Conservation (phyloP, 2,797 vertebrate genomes). For the Orientallactaga sibirica region DNA sequence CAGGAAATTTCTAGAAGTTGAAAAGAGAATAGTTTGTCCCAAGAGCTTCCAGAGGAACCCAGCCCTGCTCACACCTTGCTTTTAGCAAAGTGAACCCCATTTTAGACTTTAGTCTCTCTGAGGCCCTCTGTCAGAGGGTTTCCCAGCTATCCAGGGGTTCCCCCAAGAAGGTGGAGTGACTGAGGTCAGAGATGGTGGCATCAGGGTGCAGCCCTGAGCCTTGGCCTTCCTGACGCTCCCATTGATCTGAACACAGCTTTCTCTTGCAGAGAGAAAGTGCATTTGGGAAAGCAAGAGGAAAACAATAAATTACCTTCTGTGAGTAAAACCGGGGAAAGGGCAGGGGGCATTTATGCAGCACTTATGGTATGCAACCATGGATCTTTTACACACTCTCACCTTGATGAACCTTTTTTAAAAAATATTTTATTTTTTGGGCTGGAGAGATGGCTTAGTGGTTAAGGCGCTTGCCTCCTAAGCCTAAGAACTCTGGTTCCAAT, state of each 20-base stretch:
- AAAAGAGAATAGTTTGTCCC: not conserved
- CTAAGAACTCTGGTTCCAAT: no score
- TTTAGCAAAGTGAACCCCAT: not conserved
- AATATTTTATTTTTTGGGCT: no score
- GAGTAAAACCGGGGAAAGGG: slow-evolving; percentile 54
- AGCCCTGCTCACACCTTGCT: no score
- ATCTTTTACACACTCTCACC: not conserved
- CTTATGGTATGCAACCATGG: not conserved
- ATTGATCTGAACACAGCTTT: not conserved
- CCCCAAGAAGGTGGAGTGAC: not conserved
- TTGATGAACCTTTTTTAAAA: not conserved
- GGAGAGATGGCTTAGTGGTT: no score
- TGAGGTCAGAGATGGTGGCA: not conserved
- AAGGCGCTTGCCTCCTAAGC: no score
- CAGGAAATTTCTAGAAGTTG: not conserved
- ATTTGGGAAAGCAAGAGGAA: slow-evolving; percentile 25
- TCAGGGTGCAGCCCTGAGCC: not conserved
- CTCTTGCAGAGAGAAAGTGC: slow-evolving; percentile 69
- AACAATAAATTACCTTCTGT: slow-evolving; percentile 58
- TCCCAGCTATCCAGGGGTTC: not conserved
- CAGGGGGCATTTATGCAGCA: not conserved
- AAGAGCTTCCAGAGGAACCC: not conserved
- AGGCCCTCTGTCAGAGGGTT: not conserved
- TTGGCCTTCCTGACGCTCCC: not conserved
- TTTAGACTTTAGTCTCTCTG: no score